phyloP scores from a whole-genome alignment of 2,888 invertebrate species.

The Dicroscelio sp. region DNA sequence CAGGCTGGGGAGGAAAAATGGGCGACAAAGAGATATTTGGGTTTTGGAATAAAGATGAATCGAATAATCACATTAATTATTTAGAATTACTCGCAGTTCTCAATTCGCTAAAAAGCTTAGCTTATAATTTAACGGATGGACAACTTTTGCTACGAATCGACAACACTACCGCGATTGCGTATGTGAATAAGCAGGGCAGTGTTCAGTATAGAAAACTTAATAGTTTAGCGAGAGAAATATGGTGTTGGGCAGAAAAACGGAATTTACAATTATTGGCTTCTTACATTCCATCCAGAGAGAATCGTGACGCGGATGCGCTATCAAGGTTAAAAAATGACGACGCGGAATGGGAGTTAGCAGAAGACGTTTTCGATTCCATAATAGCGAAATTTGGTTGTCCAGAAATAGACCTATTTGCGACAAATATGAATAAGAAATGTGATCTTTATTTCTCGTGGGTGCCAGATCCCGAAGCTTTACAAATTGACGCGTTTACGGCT shows the following conservation, averaged over 20 bases:
- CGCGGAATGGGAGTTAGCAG: conserved; percentile 67
- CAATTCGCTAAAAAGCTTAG: background rate
- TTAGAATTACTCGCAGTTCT: background rate
- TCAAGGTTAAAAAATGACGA: conserved; percentile 78
- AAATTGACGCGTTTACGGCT: conserved; percentile 84
- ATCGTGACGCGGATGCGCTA: conserved; percentile 81
- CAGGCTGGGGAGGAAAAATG: background rate
- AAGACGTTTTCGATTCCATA: background rate
- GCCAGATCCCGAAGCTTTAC: conserved; percentile 73
- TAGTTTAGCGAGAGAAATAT: conserved; percentile 67
- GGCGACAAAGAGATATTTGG: conserved; percentile 12
- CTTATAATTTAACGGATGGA: background rate
- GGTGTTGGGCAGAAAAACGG: conserved; percentile 72
- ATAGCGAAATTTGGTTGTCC: conserved; percentile 51
- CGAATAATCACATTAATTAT: conserved; percentile 21
- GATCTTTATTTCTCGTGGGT: conserved; percentile 82
- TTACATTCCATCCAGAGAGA: conserved; percentile 87
- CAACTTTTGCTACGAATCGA: conserved; percentile 69
- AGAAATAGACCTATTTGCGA: conserved; percentile 85
- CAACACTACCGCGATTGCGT: conserved; percentile 74
- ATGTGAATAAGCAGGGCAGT: conserved; percentile 12
- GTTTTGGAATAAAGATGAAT: conserved; percentile 22
- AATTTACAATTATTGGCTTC: conserved; percentile 71
- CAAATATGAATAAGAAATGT: conserved; percentile 83
- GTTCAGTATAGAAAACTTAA: background rate